A percentile compares a stretch with the other conserved stretches of the same genome.
Evolutionary conservation across 2,888 invertebrate species (phyloP).

Genomic region (Alviniconcha strummeri): DNA sequence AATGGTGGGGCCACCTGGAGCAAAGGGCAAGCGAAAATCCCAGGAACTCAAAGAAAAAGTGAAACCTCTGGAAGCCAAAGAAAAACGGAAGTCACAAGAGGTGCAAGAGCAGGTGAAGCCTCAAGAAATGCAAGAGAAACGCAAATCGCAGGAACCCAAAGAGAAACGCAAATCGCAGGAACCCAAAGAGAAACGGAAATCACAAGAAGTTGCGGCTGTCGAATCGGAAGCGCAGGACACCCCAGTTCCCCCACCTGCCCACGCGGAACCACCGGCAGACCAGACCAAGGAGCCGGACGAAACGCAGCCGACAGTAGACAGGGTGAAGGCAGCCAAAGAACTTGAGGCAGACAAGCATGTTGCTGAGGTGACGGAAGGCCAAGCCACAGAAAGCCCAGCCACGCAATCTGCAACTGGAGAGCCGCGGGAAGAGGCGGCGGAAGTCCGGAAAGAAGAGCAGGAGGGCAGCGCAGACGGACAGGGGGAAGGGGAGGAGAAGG

Average conservation of each 20-base stretch:
- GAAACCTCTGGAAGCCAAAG: neutral
- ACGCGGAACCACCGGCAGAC: neutral
- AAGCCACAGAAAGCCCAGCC: neutral
- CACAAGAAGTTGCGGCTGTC: neutral
- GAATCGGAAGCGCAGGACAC: neutral
- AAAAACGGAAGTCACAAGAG: neutral
- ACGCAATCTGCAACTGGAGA: neutral
- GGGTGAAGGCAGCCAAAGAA: neutral
- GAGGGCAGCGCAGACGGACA: neutral
- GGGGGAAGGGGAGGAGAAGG: slow-evolving; percentile 2
- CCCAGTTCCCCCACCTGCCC: neutral
- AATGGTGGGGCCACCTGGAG: neutral
- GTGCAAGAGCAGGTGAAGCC: too few relatives aligned
- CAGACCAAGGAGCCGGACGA: neutral
- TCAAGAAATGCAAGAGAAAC: neutral
- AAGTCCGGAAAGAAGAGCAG: neutral
- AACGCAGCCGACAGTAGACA: neutral
- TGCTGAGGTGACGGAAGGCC: neutral
- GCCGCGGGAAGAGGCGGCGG: neutral
- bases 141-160: slow-evolving; percentile 7
- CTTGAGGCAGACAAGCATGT: neutral
- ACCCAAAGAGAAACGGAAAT: slow-evolving; percentile 18
- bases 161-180: slow-evolving; percentile 17
- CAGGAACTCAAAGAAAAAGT: slow-evolving; percentile 11
- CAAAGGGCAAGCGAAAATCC: slow-evolving; percentile 12